A percentile compares a stretch with the other conserved stretches of the same genome.
Evolutionary conservation across 2,113 vertebrate genomes (phyloP).

Genomic region (Xenopus laevis): DNA sequence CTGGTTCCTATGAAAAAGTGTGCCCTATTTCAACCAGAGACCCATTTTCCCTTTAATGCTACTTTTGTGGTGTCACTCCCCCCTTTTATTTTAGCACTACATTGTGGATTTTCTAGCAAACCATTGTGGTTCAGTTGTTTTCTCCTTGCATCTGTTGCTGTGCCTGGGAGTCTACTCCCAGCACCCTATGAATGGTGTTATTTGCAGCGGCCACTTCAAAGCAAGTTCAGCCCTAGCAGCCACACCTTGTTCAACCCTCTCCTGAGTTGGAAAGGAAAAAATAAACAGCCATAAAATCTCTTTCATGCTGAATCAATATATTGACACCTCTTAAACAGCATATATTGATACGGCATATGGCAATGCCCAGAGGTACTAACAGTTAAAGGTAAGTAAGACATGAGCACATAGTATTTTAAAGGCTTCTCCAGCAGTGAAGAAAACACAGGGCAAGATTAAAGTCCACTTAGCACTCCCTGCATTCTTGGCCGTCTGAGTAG

Average conservation of each 20-base stretch:
- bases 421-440: neutral
- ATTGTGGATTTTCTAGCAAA: too few species aligned
- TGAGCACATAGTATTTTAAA: neutral
- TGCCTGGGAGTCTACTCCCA: too few species aligned
- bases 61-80: too few species aligned
- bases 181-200: too few species aligned
- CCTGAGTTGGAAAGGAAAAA: neutral
- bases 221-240: neutral
- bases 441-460: neutral
- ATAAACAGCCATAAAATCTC: neutral
- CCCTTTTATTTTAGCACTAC: too few species aligned
- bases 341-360: neutral
- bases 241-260: neutral
- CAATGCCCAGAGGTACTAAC: neutral
- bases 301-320: slow-evolving; percentile 7
- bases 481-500: slow-evolving; percentile 17
- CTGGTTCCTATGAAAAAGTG: too few species aligned
- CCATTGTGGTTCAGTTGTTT: too few species aligned
- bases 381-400: neutral
- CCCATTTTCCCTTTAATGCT: too few species aligned
- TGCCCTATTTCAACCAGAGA: too few species aligned
- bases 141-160: too few species aligned
- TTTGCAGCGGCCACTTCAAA: neutral
- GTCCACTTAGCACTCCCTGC: slow-evolving; percentile 9
- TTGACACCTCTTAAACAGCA: neutral